Base-by-base conservation (phyloP, 2,797 vertebrate genomes). In the Serranus cabrilla region DNA sequence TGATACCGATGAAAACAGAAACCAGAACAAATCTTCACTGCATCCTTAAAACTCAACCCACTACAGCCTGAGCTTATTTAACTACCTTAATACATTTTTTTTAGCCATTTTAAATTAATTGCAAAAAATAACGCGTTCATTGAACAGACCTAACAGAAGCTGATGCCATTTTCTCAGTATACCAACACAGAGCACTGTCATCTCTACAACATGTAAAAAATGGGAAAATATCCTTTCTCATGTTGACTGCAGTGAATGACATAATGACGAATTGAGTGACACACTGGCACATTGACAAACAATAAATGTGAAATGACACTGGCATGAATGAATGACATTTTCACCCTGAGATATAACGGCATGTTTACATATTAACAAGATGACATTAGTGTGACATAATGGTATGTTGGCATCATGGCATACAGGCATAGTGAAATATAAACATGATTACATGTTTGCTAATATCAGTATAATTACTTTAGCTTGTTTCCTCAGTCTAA, bases 361-460 rank as follows among this genome's bases (percentile, higher is more conserved):
- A 39, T 42, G 23, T 25, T 46, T 59, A 14, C 64, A 49, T 54
- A 74, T 74, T 71, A 70, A 71, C 55, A 42, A 78, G 54, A 42
- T 21, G 61, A 43, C 54, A 52, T 72, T 31, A 57, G 47, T 27
- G 16, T 56, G 37, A 42, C 39, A 42, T 61, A 67, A 72, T 49
- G 62, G 39, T 56, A 63, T 60, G 16, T 50, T 80, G 47, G 62
- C 47, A 37, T 71, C 1, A 18, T 20, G 59, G 67, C 67, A 23
- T 47, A 50, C 34, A 64, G 45, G 11, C 59, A 66, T 34, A 58
- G 46, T 58, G 9, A 37, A 42, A 16, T 16, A 23, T 20, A 47
- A 17, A n/a, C 43, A 56, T 70, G 13, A 49, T 52, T 13, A 63
- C 10, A 61, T 20, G 27, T 5, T 40, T 4, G 18, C 21, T 74